These are phyloP conservation scores for Darevskia nairensis DNA, from an alignment of 2,797 vertebrate species.

Conservation along the genomic window DNA sequence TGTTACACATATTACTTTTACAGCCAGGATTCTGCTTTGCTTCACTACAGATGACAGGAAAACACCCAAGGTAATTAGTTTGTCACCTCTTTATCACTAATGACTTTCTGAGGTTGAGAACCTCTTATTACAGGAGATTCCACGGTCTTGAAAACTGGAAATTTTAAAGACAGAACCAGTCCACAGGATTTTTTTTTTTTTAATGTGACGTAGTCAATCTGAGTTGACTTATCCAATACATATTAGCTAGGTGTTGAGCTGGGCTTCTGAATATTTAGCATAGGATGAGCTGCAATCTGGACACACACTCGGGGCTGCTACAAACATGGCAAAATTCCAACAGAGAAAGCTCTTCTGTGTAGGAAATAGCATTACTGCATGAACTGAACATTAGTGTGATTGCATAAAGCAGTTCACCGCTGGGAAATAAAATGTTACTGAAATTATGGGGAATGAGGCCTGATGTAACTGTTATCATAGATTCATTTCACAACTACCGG, in stretches of 20 bases:
- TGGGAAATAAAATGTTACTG: not conserved
- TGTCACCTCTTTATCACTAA: slow-evolving; percentile 35
- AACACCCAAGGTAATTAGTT: slow-evolving; percentile 19
- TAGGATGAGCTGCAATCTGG: not conserved
- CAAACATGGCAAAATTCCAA: not conserved
- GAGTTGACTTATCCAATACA: not conserved
- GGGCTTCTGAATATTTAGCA: not conserved
- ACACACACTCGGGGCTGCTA: not conserved
- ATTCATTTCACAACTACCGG: not conserved
- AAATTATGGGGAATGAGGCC: not conserved
- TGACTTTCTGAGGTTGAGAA: slow-evolving; percentile 27
- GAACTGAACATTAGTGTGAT: not conserved
- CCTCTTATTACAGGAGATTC: slow-evolving; percentile 41
- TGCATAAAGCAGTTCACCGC: not conserved
- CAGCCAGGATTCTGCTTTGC: slow-evolving; percentile 24
- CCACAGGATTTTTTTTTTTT: not conserved
- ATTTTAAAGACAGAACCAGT: slow-evolving; percentile 26
- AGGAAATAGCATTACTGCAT: not conserved
- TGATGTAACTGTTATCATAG: not conserved
- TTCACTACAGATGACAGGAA: slow-evolving; percentile 35
- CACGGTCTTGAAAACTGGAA: slow-evolving; percentile 32
- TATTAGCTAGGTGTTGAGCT: not conserved
- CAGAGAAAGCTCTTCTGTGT: not conserved
- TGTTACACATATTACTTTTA: not conserved
- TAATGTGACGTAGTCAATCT: not conserved